Base-by-base conservation (phyloP, 2,797 vertebrate species). In the Nyctalus aviator region DNA sequence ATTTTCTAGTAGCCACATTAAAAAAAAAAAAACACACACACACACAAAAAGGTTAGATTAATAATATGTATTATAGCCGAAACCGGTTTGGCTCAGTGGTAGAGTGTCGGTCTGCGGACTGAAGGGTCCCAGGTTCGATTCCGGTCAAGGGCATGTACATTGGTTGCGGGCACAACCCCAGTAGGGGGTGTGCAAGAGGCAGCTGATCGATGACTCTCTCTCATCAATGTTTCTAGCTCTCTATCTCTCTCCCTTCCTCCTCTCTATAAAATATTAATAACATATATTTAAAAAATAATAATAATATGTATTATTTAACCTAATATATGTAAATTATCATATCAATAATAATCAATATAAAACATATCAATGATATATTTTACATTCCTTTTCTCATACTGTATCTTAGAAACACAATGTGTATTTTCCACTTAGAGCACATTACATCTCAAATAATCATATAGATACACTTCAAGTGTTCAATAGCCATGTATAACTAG, bases 271-370 rank as follows among this genome's bases (percentile, higher is more conserved):
- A 41, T 41, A 41, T 41, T 41, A 41, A 41, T 41, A 41, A 41
- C 37, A 41, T 41, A 41, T 41, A 41, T 41, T 41, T 41, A 7
- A 41, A 41, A 7, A 41, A 41, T 41, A 41, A 41, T 37, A 84
- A 75, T 73, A 62, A 62, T 68, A 37, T 50, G 44, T 77, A 82
- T 79, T 46, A 55, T 75, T 83, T 46, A 79, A 64, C 20, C 14
- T 25, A 62, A 48, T 87, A 84, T 46, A 75, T 35, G 21, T 27
- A 73, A 90, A 94, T 85, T 76, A 76, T 48, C 5, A 82, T 72
- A 89, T 89, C 46, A 86, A 82, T 59, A 88, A 59, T 37, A 72
- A 82, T 77, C 53, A 71, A 78, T 46, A 72, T 30, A 83, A 77
- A 93, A 66, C 21, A 30, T 66, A 73, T 5, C 44, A 55, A 81